Evolutionary conservation across 2,888 invertebrate species (phyloP), one percentile per base, ranked within the genome.

Genomic region (Chymomyza caudatula): DNA sequence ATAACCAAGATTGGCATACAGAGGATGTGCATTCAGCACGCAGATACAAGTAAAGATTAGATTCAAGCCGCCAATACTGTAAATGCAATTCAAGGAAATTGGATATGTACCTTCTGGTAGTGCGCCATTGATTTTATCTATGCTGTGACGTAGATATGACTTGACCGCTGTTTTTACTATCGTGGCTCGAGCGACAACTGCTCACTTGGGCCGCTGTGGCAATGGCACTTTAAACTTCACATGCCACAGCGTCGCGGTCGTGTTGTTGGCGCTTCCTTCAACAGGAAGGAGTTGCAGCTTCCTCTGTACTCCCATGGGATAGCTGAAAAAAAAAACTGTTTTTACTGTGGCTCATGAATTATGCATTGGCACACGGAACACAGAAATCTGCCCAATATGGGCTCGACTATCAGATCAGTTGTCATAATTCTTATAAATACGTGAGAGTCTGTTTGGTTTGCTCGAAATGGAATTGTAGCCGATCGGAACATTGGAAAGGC

Each of bases 391-490:
- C 86, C 83, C 73, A 83, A 84, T 84, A 84, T 84, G 83, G 85
- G 74, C 74, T 80, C 75, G 83, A 74, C 85, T 86, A 85, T 86
- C 85, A 84, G 85, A 85, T 85, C 78, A 80, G 61, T 80, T 85
- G 85, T 85, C 84, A 85, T 85, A 85, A 78, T 84, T 82, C 85
- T 85, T 86, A 85, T 86, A 85, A 63, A 82, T 84, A 63, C 78
- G 69, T 69, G 85, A 71, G 74, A 71, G 75, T 64, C 51, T 58
- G 22, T 51, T 60, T 23, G 20, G 49, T 54, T 23, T 44, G 6
- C 23, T 54, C 20, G 52, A 37, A 42, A 47, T 19, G 11, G 25
- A 54, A 29, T 22, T 13, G 29, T 11, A 47, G 47, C 47, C 25
- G 29, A 43, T 22, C 44, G 55, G 65, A 71, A 60, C 71, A 73